Percentiles rank a stretch among this genome's conserved stretches.
phyloP scores from a whole-genome alignment of 2,113 vertebrate species.

The Thomomys bottae region DNA sequence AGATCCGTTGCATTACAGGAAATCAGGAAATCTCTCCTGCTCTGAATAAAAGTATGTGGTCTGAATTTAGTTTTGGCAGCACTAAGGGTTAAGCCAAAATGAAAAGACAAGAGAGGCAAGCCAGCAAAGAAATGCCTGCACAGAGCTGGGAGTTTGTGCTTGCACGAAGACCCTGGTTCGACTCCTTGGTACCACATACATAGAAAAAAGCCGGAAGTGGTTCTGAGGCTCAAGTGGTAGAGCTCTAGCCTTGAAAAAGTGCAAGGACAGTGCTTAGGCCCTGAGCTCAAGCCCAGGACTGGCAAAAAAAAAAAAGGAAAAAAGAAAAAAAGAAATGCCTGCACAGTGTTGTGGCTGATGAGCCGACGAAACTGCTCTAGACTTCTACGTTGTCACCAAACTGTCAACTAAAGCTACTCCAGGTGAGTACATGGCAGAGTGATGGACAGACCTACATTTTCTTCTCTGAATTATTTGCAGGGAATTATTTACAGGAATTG shows the following conservation, averaged over 20 bases:
- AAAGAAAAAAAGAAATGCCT: constrained; percentile 36
- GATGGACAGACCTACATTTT: neutral
- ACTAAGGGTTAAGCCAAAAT: neutral
- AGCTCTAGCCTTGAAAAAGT: too few species aligned
- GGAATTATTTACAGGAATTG: neutral
- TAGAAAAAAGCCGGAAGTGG: too few species aligned
- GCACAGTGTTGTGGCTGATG: neutral
- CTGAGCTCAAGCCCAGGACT: too few species aligned
- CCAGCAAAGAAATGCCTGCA: constrained; percentile 42
- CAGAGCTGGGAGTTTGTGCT: too few species aligned
- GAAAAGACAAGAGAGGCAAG: constrained; percentile 2
- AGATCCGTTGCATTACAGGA: neutral
- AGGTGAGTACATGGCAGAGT: neutral
- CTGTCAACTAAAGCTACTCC: neutral
- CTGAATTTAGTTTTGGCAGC: neutral
- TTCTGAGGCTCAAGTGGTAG: too few species aligned
- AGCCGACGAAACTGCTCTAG: neutral
- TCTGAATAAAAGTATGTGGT: neutral
- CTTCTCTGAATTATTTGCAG: neutral
- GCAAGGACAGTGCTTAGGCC: too few species aligned
- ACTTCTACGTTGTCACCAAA: neutral
- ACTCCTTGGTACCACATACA: too few species aligned
- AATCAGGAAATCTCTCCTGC: neutral
- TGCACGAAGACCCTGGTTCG: too few species aligned
- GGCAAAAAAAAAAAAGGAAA: too few species aligned